Evolutionary conservation across 2,797 vertebrate species (phyloP).

Genomic region (Gallirallus australis): DNA sequence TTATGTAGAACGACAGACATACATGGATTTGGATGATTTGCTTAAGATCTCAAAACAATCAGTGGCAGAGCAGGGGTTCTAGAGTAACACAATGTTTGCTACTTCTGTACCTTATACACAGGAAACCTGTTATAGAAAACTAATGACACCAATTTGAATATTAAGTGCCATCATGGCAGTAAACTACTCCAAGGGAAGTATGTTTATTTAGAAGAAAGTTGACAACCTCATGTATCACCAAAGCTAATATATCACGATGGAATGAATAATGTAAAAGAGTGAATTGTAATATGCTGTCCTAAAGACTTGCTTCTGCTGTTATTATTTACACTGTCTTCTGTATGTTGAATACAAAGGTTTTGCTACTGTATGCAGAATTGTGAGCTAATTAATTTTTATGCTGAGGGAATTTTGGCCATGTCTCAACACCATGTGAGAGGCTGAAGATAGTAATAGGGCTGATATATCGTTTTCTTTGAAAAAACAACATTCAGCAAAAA

Average conservation of each 20-base stretch:
- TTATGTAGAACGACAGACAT: not conserved
- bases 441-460: constrained; percentile 23
- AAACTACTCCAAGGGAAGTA: constrained; percentile 43
- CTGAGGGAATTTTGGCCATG: constrained; percentile 51
- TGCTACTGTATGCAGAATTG: constrained; percentile 52
- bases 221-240: constrained; percentile 54
- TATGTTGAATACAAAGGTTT: constrained; percentile 43
- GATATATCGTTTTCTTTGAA: constrained; percentile 47
- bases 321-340: constrained; percentile 56
- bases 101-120: not conserved
- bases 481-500: constrained; percentile 13
- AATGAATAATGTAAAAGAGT: constrained; percentile 61
- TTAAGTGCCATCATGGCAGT: constrained; percentile 33
- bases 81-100: not conserved
- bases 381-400: constrained; percentile 55
- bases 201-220: constrained; percentile 39
- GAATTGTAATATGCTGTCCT: constrained; percentile 32
- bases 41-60: not conserved
- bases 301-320: constrained; percentile 12
- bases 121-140: not conserved
- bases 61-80: not conserved
- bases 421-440: constrained; percentile 9
- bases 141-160: constrained; percentile 44
- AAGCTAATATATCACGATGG: constrained; percentile 37
- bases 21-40: not conserved